phyloP scores from a whole-genome alignment of 2,888 invertebrate genomes.

The Aphidius colemani region DNA sequence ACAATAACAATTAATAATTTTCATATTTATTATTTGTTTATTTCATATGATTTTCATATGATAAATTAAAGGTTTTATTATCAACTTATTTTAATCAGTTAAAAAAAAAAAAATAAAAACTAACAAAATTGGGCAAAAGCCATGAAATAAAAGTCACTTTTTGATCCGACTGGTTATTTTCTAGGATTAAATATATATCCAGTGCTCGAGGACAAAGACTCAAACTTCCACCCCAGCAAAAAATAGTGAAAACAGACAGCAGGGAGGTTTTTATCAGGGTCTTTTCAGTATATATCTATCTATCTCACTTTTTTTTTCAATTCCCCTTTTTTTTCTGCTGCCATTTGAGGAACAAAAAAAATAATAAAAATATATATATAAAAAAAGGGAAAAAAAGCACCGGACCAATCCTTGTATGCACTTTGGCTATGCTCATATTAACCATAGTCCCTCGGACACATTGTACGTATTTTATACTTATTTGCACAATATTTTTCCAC shows the following conservation, averaged over 20 bases:
- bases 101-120: conserved; percentile 14
- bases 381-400: conserved; percentile 9
- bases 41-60: too few species aligned
- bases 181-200: too few species aligned
- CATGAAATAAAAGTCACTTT: conserved; percentile 18
- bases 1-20: neutral
- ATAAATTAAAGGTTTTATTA: too few species aligned
- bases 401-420: conserved; percentile 4
- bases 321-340: neutral
- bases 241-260: conserved; percentile 27
- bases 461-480: conserved; percentile 59
- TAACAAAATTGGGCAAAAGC: conserved; percentile 11
- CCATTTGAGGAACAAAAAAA: too few species aligned
- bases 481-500: conserved; percentile 57
- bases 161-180: neutral
- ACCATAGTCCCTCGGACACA: conserved; percentile 54
- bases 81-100: neutral
- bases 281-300: conserved; percentile 6
- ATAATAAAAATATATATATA: neutral
- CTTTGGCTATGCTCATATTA: conserved; percentile 43
- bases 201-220: conserved; percentile 1
- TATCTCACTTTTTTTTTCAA: conserved; percentile 16
- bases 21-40: too few species aligned
- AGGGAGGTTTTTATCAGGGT: conserved; percentile 36
- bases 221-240: conserved; percentile 18